A percentile compares a stretch with the other conserved stretches of the same genome.
Evolutionary conservation across 1,140 invertebrate species (phyloP).

Genomic region (Tribolium castaneum): DNA sequence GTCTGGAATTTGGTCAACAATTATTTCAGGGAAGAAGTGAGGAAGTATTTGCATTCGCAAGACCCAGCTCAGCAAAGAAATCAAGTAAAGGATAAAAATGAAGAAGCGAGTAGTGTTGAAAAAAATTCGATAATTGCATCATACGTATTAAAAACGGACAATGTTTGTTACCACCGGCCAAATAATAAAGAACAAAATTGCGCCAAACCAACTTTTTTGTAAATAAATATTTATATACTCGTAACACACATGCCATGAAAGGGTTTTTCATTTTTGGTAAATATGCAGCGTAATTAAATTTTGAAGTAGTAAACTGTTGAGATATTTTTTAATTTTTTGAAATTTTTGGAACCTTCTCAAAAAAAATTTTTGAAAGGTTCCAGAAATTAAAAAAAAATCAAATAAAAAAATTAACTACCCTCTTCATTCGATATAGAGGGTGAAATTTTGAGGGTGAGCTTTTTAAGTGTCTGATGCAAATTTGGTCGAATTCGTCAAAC

Average conservation of each 20-base stretch:
- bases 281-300: not conserved
- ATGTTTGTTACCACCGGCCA: not conserved
- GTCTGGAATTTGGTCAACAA: slow-evolving; percentile 68
- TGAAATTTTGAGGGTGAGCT: too few relatives aligned
- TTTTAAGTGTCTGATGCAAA: too few relatives aligned
- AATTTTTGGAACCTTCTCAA: too few relatives aligned
- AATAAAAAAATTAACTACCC: too few relatives aligned
- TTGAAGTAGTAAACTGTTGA: too few relatives aligned
- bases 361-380: too few relatives aligned
- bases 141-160: not conserved
- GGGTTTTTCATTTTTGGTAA: too few relatives aligned
- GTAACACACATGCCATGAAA: too few relatives aligned
- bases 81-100: not conserved
- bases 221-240: not conserved
- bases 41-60: slow-evolving; percentile 60
- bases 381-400: too few relatives aligned
- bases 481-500: too few relatives aligned
- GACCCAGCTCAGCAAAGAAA: not conserved
- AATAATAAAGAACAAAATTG: not conserved
- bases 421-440: too few relatives aligned
- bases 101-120: not conserved
- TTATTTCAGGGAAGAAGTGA: slow-evolving; percentile 68
- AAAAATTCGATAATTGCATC: not conserved
- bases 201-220: not conserved
- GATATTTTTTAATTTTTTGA: too few relatives aligned